Evolutionary conservation across 2,797 vertebrate species (phyloP).

Genomic region (Scolopax rusticola): DNA sequence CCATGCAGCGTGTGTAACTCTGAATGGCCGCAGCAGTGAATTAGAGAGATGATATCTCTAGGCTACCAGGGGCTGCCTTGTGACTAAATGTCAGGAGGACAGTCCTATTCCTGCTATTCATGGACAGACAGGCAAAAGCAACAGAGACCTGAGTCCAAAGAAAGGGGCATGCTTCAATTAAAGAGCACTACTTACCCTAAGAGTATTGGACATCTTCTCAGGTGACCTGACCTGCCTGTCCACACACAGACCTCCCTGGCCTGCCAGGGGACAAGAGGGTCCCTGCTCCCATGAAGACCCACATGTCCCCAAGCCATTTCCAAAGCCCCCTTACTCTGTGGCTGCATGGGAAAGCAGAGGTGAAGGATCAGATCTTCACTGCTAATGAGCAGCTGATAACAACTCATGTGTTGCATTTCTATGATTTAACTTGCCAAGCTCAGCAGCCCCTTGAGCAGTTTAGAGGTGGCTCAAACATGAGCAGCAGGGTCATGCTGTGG

Average conservation of each 20-base stretch:
- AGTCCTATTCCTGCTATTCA: background rate
- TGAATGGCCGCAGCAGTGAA: rapidly evolving
- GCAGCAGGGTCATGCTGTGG: rapidly evolving
- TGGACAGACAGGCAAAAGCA: background rate
- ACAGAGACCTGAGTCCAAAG: background rate
- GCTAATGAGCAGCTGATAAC: background rate
- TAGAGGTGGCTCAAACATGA: background rate
- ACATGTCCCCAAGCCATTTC: rapidly evolving
- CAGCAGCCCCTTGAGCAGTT: background rate
- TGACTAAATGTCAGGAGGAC: background rate
- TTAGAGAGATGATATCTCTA: background rate
- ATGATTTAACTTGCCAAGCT: background rate
- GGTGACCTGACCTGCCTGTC: background rate
- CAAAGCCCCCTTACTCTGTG: background rate
- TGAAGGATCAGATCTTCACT: background rate
- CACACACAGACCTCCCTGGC: rapidly evolving
- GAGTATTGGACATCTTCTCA: rapidly evolving
- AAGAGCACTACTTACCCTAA: no score
- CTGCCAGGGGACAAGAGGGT: background rate
- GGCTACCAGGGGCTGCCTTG: background rate
- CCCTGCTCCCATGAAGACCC: background rate
- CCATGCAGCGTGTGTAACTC: background rate
- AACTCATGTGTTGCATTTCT: background rate
- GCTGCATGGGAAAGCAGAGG: background rate
- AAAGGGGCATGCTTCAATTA: background rate